Base-by-base conservation (phyloP, 2,113 vertebrate genomes). In the Lonchura striata region DNA sequence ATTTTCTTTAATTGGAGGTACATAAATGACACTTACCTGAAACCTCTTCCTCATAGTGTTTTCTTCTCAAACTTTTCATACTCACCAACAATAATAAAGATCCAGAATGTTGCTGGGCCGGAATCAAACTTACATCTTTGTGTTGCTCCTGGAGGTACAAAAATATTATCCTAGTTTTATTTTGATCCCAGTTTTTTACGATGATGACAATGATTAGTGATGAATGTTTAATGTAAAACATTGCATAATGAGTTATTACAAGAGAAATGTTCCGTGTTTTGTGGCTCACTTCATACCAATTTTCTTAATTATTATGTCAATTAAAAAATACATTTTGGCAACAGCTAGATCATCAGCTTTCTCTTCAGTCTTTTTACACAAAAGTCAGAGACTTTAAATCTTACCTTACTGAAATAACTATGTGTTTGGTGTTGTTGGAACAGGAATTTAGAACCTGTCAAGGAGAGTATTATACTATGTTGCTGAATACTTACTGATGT, bases 251-350 rank as follows among this genome's bases (percentile, higher is more conserved):
- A 77, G 18, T 77, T 91, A 44, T 41, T 89, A 16, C 46, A 82
- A n/a, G 56, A 86, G 39, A 86, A 88, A 78, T 1, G 2, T 42
- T 90, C 18, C 17, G 41, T 70, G n/a, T 37, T 66, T 95, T 88
- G 59, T 83, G 39, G 25, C 72, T 83, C 82, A 39, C 53, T 86
- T 94, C 85, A 24, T 66, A 71, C 11, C 86, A 66, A 90, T 93
- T 90, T 90, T 83, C 68, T 53, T 75, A 88, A 93, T 93, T 92
- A 92, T 50, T 66, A 56, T 64, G 64, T 74, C 82, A 88, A 11
- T 83, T 46, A 10, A 52, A 81, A 81, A 80, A 59, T 22, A 49
- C 22, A 13, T 81, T 88, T 88, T 93, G 86, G 33, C 54, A 92
- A 56, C 71, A 56, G 54, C 30, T 79, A 79, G 46, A 75, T 89